phyloP scores from a whole-genome alignment of 1,140 invertebrate species.

The Zaprionus taronus region DNA sequence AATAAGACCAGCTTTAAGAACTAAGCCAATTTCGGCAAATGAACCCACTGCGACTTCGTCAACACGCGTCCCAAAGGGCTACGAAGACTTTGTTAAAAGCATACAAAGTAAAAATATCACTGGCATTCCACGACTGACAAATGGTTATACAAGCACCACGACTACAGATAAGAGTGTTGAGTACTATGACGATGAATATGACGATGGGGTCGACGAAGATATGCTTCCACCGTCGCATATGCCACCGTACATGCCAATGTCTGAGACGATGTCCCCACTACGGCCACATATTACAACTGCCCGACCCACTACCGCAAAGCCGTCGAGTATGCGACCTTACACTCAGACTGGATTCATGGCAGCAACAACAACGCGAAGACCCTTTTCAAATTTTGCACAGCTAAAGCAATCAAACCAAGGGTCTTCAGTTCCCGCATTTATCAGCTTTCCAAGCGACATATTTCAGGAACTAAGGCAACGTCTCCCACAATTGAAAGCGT shows the following conservation, averaged over 20 bases:
- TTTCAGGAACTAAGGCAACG: constrained; percentile 79
- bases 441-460: constrained; percentile 80
- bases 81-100: constrained; percentile 74
- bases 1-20: constrained; percentile 15
- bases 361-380: constrained; percentile 75
- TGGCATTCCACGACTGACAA: constrained; percentile 1
- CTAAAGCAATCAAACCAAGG: constrained; percentile 45
- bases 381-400: constrained; percentile 61
- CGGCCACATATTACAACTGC: constrained; percentile 59
- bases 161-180: constrained; percentile 50
- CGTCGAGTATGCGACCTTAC: constrained; percentile 19
- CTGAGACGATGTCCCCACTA: constrained; percentile 85
- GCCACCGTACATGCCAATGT: constrained; percentile 87
- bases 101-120: constrained; percentile 56
- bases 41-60: constrained; percentile 37
- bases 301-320: constrained; percentile 20
- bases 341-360: constrained; percentile 69
- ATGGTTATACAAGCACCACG: constrained; percentile 21
- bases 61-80: constrained; percentile 55
- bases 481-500: constrained; percentile 48
- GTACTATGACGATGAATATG: constrained; percentile 80
- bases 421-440: constrained; percentile 73
- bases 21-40: constrained; percentile 18
- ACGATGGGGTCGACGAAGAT: constrained; percentile 86
- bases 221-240: constrained; percentile 85